Conservation (phyloP, 2,888 invertebrate species). For the Acleris cristana region DNA sequence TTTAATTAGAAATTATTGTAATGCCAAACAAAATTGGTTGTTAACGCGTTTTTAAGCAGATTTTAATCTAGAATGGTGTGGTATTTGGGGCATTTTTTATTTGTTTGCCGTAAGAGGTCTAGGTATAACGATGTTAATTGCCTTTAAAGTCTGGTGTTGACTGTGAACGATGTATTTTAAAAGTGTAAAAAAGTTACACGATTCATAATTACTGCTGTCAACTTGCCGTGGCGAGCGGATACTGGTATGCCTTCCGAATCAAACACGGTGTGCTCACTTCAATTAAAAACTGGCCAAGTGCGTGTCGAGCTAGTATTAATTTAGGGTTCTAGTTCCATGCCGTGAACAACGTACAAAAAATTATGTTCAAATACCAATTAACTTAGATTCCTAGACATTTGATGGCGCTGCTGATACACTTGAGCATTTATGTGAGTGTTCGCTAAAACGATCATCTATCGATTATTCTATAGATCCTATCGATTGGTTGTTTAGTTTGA, state of each 20-base stretch:
- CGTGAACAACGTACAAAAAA: too few species aligned
- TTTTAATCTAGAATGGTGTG: conserved; percentile 2
- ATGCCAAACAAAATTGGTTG: conserved; percentile 5
- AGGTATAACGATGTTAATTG: not conserved
- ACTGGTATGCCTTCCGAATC: conserved; percentile 8
- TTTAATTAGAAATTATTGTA: conserved; percentile 17
- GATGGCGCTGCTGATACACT: too few species aligned
- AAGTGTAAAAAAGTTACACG: not conserved
- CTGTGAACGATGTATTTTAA: conserved; percentile 9
- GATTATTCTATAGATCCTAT: too few species aligned
- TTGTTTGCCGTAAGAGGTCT: not conserved
- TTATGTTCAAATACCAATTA: too few species aligned
- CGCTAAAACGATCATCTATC: too few species aligned
- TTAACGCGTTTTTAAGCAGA: conserved; percentile 11
- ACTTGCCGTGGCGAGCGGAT: conserved; percentile 4
- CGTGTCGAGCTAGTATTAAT: too few species aligned
- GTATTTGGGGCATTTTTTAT: not conserved
- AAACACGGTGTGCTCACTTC: conserved; percentile 12
- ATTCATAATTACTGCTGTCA: conserved; percentile 15
- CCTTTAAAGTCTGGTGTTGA: not conserved
- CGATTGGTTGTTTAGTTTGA: too few species aligned
- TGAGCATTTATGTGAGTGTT: too few species aligned
- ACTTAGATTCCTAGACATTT: too few species aligned
- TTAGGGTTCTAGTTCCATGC: too few species aligned
- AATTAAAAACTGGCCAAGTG: conserved; percentile 4